Base-by-base conservation (phyloP, 2,888 invertebrate species). In the Trichacis sp. region DNA sequence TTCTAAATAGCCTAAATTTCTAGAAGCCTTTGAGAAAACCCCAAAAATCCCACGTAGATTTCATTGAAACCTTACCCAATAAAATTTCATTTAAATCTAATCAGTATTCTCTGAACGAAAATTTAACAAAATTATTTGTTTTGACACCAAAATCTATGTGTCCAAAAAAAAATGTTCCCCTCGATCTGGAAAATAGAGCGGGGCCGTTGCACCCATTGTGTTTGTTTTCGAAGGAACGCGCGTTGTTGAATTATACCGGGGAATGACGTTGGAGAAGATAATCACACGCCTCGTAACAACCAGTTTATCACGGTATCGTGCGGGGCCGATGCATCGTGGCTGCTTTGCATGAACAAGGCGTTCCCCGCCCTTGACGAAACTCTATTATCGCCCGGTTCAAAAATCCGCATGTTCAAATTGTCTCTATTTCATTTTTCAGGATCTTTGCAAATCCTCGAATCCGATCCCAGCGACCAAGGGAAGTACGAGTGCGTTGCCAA, bases 401-500 rank as follows among this genome's bases (percentile, higher is more conserved):
- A 20, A n/a, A 15, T 18, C n/a, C 38, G 4, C 6, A 2, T 20
- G 20, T 15, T 47, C 8, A 29, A 15, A 40, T 15, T 15, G 1
- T 12, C 12, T 15, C 12, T 53, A 12, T 12, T 45, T 53, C 18
- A 24, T 49, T 48, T 74, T 70, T 24, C 87, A 95, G 95, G 95
- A 77, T 90, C 93, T 51, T 87, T 98, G 71, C 95, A 96, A 87
- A 97, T 98, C 76, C 91, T 91, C 74, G 92, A 92, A 83, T 95
- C 95, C 75, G 93, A 94, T 77, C 94, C 94, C 79, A 92, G 92
- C 73, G 97, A 98, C 86, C 94, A 95, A 82, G 97, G 96, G 52
- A 95, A 95, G 85, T 98, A 96, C 84, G 97, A 97, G 85, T 98
- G 98, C 84, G 94, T 97, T 43, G 97, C 97, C 0, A 96, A 96